Evolutionary conservation across 2,797 vertebrate genomes (phyloP).

Genomic region (Avahi laniger): DNA sequence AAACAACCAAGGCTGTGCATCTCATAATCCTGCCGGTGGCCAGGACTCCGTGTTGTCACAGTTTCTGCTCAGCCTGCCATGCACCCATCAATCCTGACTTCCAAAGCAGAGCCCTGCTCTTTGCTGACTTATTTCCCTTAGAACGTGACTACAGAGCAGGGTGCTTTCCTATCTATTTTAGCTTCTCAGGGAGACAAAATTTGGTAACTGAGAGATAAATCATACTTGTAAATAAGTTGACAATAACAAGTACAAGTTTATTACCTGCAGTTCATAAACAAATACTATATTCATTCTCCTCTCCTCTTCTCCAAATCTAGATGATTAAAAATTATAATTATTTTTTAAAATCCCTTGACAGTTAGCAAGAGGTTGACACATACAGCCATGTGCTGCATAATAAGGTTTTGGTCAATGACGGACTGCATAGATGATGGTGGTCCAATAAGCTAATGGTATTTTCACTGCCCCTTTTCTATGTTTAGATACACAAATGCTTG

Average conservation of each 20-base stretch:
- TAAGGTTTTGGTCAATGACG: neutral
- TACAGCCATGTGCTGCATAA: neutral
- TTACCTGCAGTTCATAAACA: neutral
- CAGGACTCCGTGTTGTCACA: neutral
- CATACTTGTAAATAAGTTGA: neutral
- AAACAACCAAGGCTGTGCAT: neutral
- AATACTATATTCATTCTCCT: neutral
- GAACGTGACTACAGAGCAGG: neutral
- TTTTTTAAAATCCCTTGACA: no score
- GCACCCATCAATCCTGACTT: neutral
- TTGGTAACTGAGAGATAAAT: neutral
- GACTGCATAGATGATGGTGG: neutral
- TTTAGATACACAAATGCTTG: neutral
- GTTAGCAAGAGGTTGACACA: neutral
- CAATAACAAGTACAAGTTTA: neutral
- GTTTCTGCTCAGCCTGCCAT: neutral
- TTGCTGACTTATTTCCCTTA: neutral
- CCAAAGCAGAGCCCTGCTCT: neutral
- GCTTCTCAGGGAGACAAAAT: neutral
- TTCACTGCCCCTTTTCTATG: neutral
- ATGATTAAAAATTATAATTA: neutral
- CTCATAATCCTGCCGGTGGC: neutral
- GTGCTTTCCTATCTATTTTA: neutral
- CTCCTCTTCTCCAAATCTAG: neutral
- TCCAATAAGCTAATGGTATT: neutral